Base-by-base conservation (phyloP, 2,888 invertebrate species). In the Caradrina kadenii region DNA sequence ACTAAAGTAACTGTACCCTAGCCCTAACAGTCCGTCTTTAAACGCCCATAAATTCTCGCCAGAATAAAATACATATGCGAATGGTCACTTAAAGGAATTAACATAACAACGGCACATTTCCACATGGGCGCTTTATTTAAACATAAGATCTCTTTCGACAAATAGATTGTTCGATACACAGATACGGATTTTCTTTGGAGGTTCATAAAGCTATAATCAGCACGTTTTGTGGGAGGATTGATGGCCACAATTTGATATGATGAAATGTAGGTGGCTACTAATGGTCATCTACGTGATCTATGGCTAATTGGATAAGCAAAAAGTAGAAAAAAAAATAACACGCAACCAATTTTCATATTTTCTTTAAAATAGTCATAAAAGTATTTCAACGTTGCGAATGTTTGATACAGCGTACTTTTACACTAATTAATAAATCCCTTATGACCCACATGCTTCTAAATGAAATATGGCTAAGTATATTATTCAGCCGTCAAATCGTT, bases 41-140 rank as follows among this genome's bases (percentile, higher is more conserved):
- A 39, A 50, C 54, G n/a, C 31, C 49, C 39, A 63, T 63, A n/a
- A 55, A 55, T 60, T 39, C 35, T 60, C 21, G 11, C 39, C 21
- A 22, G 63, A 70, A 76, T 63, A 60, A 70, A 74, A 58, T 49
- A 69, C 45, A 15, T 49, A 42, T 19, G 45, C 11, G 49, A 60
- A 73, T 56, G 35, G 50, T 45, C 45, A 50, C 7, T 68, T 63
- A 22, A 71, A 35, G 48, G 19, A 73, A 66, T 79, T 74, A 31
- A 48, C 68, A 79, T 79, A 63, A 68, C 75, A 73, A 78, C 78
- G 53, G 66, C 54, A 54, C 22, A 50, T 59, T 26, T 45, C 56
- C 35, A 61, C 60, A 52, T 55, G 22, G 17, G 11, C 48, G 31
- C 48, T 53, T 49, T 62, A 53, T 62, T 50, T 63, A 22, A 17